Evolutionary conservation across 2,888 invertebrate genomes (phyloP).

Genomic region (Lasioglossum leucozonium): DNA sequence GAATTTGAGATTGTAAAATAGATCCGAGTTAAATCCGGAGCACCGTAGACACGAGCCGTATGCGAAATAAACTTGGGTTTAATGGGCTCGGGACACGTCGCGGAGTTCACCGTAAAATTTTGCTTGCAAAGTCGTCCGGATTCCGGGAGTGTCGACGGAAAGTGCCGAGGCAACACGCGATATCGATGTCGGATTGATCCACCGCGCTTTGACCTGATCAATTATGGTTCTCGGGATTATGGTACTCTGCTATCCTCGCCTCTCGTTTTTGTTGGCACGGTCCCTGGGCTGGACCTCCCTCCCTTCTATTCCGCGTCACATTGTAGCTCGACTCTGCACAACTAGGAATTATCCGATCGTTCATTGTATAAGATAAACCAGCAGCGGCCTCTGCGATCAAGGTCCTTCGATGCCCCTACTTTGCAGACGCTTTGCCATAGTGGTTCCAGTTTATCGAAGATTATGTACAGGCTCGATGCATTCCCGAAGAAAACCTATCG

Average conservation of each 20-base stretch:
- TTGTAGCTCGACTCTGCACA: constrained; percentile 20
- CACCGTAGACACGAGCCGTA: constrained; percentile 2
- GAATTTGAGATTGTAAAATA: constrained; percentile 20
- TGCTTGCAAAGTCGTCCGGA: constrained; percentile 60
- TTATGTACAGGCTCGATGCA: constrained; percentile 32
- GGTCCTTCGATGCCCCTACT: constrained; percentile 33
- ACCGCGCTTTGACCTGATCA: constrained; percentile 78
- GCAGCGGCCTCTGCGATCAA: constrained; percentile 26
- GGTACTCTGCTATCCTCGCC: constrained; percentile 50
- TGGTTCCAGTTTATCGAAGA: constrained; percentile 52
- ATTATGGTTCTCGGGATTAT: constrained; percentile 73
- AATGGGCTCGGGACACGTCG: constrained; percentile 27
- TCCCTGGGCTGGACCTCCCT: constrained; percentile 2
- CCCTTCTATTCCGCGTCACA: constrained; percentile 18
- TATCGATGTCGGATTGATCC: constrained; percentile 79
- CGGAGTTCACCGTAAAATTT: constrained; percentile 64
- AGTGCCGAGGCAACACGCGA: constrained; percentile 71
- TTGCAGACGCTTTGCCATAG: constrained; percentile 44
- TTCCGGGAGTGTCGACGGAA: constrained; percentile 14
- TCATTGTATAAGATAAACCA: constrained; percentile 53
- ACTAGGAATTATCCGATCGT: constrained; percentile 60
- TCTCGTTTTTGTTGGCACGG: constrained; percentile 39
- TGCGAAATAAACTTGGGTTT: constrained; percentile 9
- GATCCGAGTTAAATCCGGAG: not conserved
- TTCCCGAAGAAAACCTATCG: constrained; percentile 30